Conservation (phyloP, 1,140 invertebrate species). For the Zeugodacus cucurbitae region DNA sequence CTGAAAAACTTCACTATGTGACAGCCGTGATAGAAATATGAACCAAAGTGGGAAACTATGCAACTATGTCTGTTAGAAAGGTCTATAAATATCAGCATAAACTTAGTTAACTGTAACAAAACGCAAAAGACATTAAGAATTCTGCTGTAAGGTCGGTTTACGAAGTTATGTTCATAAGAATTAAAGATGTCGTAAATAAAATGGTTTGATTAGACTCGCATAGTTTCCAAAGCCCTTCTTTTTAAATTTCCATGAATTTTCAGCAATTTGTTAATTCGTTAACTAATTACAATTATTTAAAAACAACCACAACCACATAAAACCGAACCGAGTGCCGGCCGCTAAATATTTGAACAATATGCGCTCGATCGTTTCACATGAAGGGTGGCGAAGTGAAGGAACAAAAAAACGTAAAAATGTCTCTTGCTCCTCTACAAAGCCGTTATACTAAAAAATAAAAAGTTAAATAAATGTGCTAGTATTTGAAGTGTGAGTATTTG, state of each 20-base stretch:
- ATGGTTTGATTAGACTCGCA: no score
- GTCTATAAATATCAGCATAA: background rate
- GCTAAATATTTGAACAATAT: background rate
- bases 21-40: no score
- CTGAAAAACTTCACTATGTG: no score
- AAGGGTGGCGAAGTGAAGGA: background rate
- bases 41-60: no score
- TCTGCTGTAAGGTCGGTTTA: no score
- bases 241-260: slow-evolving; percentile 18
- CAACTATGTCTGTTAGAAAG: background rate
- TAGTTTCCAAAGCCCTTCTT: no score
- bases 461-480: background rate
- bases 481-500: background rate
- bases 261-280: background rate
- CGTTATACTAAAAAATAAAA: background rate
- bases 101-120: no score
- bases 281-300: slow-evolving; percentile 36
- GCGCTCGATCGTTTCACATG: background rate
- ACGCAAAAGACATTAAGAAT: no score
- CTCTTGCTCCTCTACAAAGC: no score
- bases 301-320: background rate
- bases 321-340: background rate
- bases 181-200: no score
- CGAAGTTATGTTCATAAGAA: no score
- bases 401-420: background rate